Percentiles rank a stretch among this genome's conserved stretches.
Evolutionary conservation across 1,140 invertebrate genomes (phyloP).

Genomic region (Drosophila pachea): DNA sequence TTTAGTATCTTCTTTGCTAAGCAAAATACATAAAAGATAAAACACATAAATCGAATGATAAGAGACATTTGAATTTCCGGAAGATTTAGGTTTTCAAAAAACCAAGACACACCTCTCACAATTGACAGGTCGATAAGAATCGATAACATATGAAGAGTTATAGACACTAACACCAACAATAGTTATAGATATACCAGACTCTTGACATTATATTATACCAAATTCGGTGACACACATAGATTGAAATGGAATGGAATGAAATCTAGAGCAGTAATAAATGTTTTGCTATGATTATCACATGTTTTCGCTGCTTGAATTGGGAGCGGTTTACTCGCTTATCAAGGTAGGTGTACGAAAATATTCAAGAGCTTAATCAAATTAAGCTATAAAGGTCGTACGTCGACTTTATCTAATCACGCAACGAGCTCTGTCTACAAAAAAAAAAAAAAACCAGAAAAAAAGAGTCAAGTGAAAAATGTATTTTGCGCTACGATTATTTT

Average conservation of each 20-base stretch:
- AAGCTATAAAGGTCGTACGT: conserved; percentile 75
- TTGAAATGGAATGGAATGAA: conserved; percentile 10
- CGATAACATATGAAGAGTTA: conserved; percentile 1
- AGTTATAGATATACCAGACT: background rate
- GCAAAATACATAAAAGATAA: no score
- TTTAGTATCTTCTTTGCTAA: no score
- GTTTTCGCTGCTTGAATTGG: conserved; percentile 4
- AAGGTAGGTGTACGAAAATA: conserved; percentile 48
- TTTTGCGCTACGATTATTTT: conserved; percentile 32
- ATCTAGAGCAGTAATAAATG: conserved; percentile 28
- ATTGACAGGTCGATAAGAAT: conserved; percentile 4
- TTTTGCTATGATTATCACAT: conserved; percentile 39
- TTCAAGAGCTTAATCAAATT: conserved; percentile 76
- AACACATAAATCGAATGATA: background rate
- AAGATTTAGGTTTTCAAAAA: background rate
- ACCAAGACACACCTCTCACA: background rate
- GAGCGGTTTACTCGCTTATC: conserved; percentile 28
- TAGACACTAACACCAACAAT: no score
- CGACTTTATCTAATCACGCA: conserved; percentile 65
- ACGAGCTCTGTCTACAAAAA: conserved; percentile 16
- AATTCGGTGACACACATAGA: conserved; percentile 11
- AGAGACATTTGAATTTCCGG: conserved; percentile 1
- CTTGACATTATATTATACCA: background rate
- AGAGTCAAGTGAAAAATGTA: background rate
- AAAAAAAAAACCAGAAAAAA: conserved; percentile 14